A percentile compares a stretch with the other conserved stretches of the same genome.
phyloP scores from a whole-genome alignment of 2,113 vertebrate genomes.

The Variabilichromis moorii region DNA sequence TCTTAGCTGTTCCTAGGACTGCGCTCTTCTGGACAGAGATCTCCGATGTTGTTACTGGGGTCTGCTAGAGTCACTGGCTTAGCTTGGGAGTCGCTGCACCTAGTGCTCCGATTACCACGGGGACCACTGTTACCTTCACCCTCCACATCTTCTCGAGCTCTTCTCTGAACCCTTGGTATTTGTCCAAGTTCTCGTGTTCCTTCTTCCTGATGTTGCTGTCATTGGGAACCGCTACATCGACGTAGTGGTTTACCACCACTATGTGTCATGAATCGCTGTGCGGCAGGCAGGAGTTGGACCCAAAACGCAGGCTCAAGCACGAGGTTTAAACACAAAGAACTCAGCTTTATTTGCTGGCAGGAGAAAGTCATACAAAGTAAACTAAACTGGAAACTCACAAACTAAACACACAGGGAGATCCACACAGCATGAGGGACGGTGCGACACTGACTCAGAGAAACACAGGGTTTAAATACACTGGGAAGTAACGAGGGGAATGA shows the following conservation, averaged over 20 bases:
- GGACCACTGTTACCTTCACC: rapidly evolving
- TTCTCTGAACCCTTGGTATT: neutral
- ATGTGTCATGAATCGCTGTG: neutral
- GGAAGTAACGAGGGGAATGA: too few species aligned
- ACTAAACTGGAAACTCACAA: too few species aligned
- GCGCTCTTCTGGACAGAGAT: neutral
- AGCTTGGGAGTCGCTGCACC: rapidly evolving
- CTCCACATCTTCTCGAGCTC: neutral
- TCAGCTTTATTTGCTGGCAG: too few species aligned
- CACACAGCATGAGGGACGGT: too few species aligned
- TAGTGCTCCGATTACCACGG: rapidly evolving
- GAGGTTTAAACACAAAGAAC: too few species aligned
- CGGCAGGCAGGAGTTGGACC: too few species aligned
- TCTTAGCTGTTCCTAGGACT: neutral
- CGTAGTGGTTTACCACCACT: neutral
- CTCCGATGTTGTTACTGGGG: rapidly evolving
- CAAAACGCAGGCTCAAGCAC: too few species aligned
- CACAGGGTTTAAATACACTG: too few species aligned
- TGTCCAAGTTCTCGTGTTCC: rapidly evolving
- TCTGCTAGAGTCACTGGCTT: rapidly evolving
- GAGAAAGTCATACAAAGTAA: too few species aligned
- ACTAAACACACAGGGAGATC: too few species aligned
- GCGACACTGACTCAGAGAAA: too few species aligned
- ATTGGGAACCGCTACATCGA: neutral
- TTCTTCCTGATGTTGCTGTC: neutral